phyloP scores from a whole-genome alignment of 2,113 vertebrate species.

The Ptilonorhynchus violaceus region DNA sequence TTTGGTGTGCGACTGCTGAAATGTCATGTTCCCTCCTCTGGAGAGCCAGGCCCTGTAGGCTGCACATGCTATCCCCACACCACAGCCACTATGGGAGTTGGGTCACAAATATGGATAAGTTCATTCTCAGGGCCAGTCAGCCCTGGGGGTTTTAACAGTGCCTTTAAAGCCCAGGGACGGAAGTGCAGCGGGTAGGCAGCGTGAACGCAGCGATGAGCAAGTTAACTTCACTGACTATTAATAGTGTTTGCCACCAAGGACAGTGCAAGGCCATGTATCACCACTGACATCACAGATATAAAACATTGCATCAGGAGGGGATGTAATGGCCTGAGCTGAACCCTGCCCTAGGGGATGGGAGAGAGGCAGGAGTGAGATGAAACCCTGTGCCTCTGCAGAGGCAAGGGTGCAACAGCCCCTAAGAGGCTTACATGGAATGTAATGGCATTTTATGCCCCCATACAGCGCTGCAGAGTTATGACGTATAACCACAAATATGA shows the following conservation, averaged over 20 bases:
- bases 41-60: not conserved
- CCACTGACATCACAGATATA: not conserved
- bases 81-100: fast-evolving
- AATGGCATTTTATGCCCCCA: not conserved
- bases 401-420: not conserved
- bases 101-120: fast-evolving
- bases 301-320: not conserved
- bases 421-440: not conserved
- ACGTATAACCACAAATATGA: fast-evolving
- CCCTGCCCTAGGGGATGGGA: not conserved
- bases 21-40: fast-evolving
- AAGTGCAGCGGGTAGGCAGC: not conserved
- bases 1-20: fast-evolving
- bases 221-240: not conserved
- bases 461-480: not conserved
- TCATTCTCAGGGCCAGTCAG: fast-evolving
- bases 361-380: not conserved
- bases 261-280: not conserved
- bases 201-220: fast-evolving
- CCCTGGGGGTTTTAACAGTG: fast-evolving
- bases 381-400: not conserved
- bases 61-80: not conserved
- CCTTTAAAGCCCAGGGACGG: not conserved
- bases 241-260: slow-evolving; percentile 17
- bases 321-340: not conserved